Conservation (phyloP, 2,113 vertebrate genomes). For the Gasterosteus aculeatus region DNA sequence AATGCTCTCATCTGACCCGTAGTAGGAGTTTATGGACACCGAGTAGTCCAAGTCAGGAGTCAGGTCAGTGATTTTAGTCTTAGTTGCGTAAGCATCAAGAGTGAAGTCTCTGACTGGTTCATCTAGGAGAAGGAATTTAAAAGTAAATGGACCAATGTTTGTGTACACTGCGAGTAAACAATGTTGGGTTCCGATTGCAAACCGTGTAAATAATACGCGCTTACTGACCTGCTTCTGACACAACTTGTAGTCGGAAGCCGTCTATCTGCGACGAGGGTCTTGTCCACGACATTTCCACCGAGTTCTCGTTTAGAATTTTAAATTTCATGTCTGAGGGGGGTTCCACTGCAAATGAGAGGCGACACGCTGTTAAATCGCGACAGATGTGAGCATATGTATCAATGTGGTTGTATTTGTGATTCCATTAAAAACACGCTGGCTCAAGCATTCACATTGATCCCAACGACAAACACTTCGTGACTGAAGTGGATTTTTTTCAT, state of each 20-base stretch:
- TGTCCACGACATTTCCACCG: constrained; percentile 97
- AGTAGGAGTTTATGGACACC: constrained; percentile 90
- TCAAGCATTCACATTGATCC: constrained; percentile 88
- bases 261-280: constrained; percentile 86
- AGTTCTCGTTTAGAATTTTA: constrained; percentile 99
- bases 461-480: constrained; percentile 91
- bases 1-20: constrained; percentile 90
- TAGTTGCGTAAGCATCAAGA: constrained; percentile 85
- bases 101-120: constrained; percentile 89
- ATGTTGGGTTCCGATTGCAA: not conserved
- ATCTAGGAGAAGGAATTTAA: constrained; percentile 80
- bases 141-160: not conserved
- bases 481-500: constrained; percentile 83
- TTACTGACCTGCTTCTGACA: constrained; percentile 88
- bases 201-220: not conserved
- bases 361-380: constrained; percentile 69
- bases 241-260: constrained; percentile 94
- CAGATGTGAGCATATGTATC: constrained; percentile 18
- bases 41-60: constrained; percentile 90
- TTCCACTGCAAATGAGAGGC: constrained; percentile 90
- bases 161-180: not conserved
- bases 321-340: constrained; percentile 97
- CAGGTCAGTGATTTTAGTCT: constrained; percentile 89
- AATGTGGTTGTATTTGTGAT: constrained; percentile 45
- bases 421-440: constrained; percentile 74